A percentile compares a stretch with the other conserved stretches of the same genome.
Evolutionary conservation across 1,140 invertebrate genomes (phyloP).

Genomic region (Asobara japonica): DNA sequence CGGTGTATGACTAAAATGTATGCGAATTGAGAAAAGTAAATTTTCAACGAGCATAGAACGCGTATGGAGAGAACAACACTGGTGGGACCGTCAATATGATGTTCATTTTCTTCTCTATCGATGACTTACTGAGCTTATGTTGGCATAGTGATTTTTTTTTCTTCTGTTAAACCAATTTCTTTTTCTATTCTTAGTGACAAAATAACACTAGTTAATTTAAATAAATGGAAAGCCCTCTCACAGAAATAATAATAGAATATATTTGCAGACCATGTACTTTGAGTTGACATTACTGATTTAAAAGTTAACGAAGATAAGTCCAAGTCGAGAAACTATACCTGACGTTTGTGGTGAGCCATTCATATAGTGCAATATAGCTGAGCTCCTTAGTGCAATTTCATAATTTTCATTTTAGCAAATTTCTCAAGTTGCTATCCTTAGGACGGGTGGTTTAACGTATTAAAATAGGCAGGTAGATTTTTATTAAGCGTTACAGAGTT

Average conservation of each 20-base stretch:
- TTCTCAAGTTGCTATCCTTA: slow-evolving; percentile 13
- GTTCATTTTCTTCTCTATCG: neutral
- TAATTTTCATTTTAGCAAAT: slow-evolving; percentile 1
- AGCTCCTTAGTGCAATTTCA: slow-evolving; percentile 5
- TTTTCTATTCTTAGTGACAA: neutral
- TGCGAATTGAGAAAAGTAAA: too few species aligned
- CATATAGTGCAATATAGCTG: slow-evolving; percentile 35
- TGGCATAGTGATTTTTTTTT: slow-evolving; percentile 31
- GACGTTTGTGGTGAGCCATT: slow-evolving; percentile 30
- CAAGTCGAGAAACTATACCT: slow-evolving; percentile 19
- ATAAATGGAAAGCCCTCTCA: too few species aligned
- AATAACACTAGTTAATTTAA: neutral
- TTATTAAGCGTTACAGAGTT: neutral
- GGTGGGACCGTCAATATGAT: neutral
- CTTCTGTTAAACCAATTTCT: too few species aligned
- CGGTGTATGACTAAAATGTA: neutral
- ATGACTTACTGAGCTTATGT: slow-evolving; percentile 21
- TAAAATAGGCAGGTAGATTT: slow-evolving; percentile 3
- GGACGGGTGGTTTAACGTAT: neutral
- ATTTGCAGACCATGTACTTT: neutral
- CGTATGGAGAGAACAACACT: slow-evolving; percentile 1
- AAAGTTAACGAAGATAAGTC: slow-evolving; percentile 20
- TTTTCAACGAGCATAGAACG: too few species aligned
- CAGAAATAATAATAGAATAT: neutral
- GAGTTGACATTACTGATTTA: neutral